Percentiles rank a stretch among this genome's conserved stretches.
Conservation (phyloP, 2,113 vertebrate species). For the Chinchilla lanigera region DNA sequence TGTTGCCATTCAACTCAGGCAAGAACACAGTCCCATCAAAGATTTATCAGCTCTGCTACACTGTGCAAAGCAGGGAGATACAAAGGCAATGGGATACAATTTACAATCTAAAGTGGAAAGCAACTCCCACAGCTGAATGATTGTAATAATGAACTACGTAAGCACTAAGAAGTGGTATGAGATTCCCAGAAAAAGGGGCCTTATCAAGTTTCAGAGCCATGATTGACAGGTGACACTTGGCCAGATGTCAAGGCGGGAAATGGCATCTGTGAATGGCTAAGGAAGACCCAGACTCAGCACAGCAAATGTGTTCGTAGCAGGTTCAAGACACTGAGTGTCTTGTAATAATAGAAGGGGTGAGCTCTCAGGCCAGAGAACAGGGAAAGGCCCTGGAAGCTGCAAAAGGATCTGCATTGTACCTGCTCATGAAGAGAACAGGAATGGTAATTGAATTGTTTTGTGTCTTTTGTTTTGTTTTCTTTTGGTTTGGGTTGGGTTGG, state of each 20-base stretch:
- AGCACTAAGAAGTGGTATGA: not conserved
- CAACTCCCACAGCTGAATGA: constrained; percentile 26
- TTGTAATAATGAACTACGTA: not conserved
- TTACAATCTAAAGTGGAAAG: not conserved
- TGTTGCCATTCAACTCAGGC: constrained; percentile 36
- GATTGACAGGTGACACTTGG: not conserved
- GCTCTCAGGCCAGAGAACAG: not conserved
- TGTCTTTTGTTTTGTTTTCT: not conserved
- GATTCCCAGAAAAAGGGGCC: not conserved
- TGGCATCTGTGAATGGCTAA: not conserved
- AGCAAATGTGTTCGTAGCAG: not conserved
- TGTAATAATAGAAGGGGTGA: not conserved
- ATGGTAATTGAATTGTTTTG: not conserved
- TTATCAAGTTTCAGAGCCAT: not conserved
- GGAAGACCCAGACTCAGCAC: not conserved
- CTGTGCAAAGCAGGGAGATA: constrained; percentile 1
- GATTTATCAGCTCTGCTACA: constrained; percentile 15
- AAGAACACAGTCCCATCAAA: constrained; percentile 27
- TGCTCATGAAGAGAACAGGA: not conserved
- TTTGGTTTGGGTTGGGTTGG: not conserved
- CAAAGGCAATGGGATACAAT: not conserved
- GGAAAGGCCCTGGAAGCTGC: not conserved
- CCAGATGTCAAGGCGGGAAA: constrained; percentile 2
- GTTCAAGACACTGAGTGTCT: not conserved
- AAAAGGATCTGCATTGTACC: not conserved